Evolutionary conservation across 1,140 invertebrate species (phyloP), one percentile per base, ranked within the genome.

Genomic region (Conopomorpha cramerella): DNA sequence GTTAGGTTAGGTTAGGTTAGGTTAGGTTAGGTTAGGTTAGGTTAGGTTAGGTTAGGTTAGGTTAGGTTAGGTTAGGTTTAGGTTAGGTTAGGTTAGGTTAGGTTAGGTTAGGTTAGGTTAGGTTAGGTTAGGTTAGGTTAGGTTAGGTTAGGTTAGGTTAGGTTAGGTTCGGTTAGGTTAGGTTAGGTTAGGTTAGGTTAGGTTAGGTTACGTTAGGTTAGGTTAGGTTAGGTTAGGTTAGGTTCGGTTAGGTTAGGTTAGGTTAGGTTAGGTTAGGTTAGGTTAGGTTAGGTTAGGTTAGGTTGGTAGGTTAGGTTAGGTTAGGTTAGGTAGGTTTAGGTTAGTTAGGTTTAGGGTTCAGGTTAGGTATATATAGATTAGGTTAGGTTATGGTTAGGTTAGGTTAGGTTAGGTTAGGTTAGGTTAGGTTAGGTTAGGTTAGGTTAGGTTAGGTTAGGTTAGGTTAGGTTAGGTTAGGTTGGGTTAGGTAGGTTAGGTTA

Each of bases 1-100:
- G 37, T 39, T 43, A 35, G 41, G 41, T 38, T 39, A 34, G 41
- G 41, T 39, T 43, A 35, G 41, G 41, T 39, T 43, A 35, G 37
- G 41, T 43, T 43, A 39, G 41, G 41, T 43, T 43, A 35, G 37
- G 37, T 43, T 43, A 35, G 41, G 41, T 43, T 39, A 34, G 38
- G 36, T 38, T 38, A 31, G 36, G 36, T 39, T 39, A 34, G 38
- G 38, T 39, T 39, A 34, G 31, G 31, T 34, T 34, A 34, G 38
- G 30, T 39, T 39, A 34, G 38, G 39, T 41, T 41, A 36, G 38
- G 38, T 39, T 39, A 34, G 38, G 38, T 39, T n/a, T 39, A 30
- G 36, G 36, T 38, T 38, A 30, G 36, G 36, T 38, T 38, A 30
- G 36, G 36, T 38, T 38, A 30, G 36, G 36, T 38, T 38, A 29